A percentile compares a stretch with the other conserved stretches of the same genome.
Evolutionary conservation across 2,888 invertebrate species (phyloP).

Genomic region (Ditylenchus weischeri): DNA sequence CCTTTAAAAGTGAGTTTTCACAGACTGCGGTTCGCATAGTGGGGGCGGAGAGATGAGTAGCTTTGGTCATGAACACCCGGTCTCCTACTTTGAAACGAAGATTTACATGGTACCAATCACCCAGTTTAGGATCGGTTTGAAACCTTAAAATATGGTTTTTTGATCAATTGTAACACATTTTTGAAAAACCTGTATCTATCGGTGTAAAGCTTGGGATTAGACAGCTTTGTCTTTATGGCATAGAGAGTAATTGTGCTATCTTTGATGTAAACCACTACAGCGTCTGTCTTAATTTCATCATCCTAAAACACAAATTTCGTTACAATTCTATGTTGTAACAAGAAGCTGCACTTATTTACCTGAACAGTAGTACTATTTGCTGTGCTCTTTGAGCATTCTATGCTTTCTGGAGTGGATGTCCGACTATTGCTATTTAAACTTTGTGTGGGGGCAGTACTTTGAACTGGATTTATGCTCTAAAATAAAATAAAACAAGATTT

Average conservation of each 20-base stretch:
- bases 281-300: conserved; percentile 3
- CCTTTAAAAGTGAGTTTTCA: no score
- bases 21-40: not conserved
- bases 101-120: not conserved
- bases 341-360: no score
- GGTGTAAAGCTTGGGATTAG: conserved; percentile 5
- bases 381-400: no score
- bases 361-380: no score
- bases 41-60: not conserved
- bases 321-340: no score
- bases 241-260: not conserved
- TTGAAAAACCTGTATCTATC: conserved; percentile 2
- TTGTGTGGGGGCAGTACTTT: no score
- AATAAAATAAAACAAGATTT: no score
- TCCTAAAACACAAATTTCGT: not conserved
- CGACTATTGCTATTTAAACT: no score
- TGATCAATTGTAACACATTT: not conserved
- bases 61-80: not conserved
- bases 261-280: conserved; percentile 2
- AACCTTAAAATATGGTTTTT: not conserved
- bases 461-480: no score
- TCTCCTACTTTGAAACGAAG: conserved; percentile 3
- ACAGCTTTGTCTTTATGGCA: conserved; percentile 1
- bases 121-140: not conserved
- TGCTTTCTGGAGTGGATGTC: no score